Evolutionary conservation across 1,140 invertebrate genomes (phyloP), one percentile per base, ranked within the genome.

Genomic region (Thalassaphorura encarpata): DNA sequence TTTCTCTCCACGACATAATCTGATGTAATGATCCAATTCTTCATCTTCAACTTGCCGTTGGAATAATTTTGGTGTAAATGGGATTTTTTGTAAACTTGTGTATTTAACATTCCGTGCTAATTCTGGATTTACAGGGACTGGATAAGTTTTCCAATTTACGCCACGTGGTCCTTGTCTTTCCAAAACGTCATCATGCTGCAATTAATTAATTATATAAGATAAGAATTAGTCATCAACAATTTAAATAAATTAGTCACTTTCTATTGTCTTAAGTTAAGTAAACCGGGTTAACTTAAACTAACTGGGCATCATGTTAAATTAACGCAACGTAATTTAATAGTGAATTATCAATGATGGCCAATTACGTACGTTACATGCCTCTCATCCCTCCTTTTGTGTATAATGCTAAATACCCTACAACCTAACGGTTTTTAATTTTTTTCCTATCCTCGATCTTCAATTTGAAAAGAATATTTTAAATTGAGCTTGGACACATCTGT

Each of bases 1-100:
- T 43, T 65, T 63, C 59, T 68, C 67, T 48, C 67, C 67, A 33
- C 66, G 47, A 49, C 67, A 68, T 21, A 68, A 62, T 23, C 67
- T 67, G 53, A 75, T 71, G 60, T 78, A 78, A 40, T 70, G 70
- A 6, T 66, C 62, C 18, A 63, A 64, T 50, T 73, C 72, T 52
- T 71, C 69, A 46, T 66, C 67, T 47, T 69, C 67, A 23, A 61
- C 61, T 49, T 64, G 62, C 26, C 58, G 26, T 46, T 66, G 66
- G 50, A 66, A 68, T 29, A 69, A 58, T 49, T 66, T 64, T 8
- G 67, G 62, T 8, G 56, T 41, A 40, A 69, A 66, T 40, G 57
- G 27, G 21, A 48, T 43, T 42, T 51, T 55, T 19, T 59, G 50
- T 18, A 63, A 58, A 47, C 19, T 46, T 40, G n/a, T 26, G 46